Base-by-base conservation (phyloP, 1,140 invertebrate genomes). In the Delia radicum region DNA sequence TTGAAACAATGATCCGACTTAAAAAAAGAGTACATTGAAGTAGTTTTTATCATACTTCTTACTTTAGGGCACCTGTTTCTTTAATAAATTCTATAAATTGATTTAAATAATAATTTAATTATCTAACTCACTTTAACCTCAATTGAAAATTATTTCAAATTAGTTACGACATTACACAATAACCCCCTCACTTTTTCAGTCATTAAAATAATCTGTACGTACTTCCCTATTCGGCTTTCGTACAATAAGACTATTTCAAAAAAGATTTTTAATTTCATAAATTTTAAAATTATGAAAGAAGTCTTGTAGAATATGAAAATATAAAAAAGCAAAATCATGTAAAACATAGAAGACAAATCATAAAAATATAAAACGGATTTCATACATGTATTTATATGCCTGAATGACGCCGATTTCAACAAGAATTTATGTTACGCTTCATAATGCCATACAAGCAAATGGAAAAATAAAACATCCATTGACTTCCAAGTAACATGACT, bases 331-430 rank as follows among this genome's bases (percentile, higher is more conserved):
- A 37, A 37, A 37, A 37, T 1, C 3, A 33, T 42, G n/a, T 3
- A 42, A 42, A 42, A 15, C 37, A n/a, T n/a, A n/a, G 12, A 42
- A 42, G 37, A 42, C 37, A 42, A 42, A 42, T 42, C 37, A 42
- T 42, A 42, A 42, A 42, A 42, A 3, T 42, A 42, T 15, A 10
- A 13, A 42, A 42, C 31, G 10, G 31, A 33, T 33, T 33, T 33
- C 4, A 33, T 33, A 5, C 10, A 33, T 33, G 31, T 33, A 42
- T 13, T 26, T 27, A 26, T 15, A 65, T 69, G 65, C 65, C 65
- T 69, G 29, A 33, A 27, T 69, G 65, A 69, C 65, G 65, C 65
- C 65, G n/a, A 37, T 69, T 69, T 69, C 65, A 69, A 69, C 65
- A 69, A 69, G 18, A 69, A 69, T 21, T 33, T 69, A 21, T 69